Base-by-base conservation (phyloP, 2,113 vertebrate genomes). In the Pantherophis guttatus region DNA sequence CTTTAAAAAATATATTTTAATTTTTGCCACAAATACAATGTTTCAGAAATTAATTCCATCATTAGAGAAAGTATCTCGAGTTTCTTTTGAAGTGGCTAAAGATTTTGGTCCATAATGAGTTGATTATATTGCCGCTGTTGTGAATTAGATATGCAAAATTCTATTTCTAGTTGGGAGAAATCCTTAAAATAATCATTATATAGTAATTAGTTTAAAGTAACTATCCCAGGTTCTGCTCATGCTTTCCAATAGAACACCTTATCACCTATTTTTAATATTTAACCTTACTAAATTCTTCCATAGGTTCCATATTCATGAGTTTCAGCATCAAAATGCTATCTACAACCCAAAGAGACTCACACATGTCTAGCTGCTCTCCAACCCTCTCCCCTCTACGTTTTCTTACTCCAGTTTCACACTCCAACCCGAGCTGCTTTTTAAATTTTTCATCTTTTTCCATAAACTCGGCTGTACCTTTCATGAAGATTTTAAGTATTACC, bases 401-500 rank as follows among this genome's bases (percentile, higher is more conserved):
- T 81, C 17, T 81, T 44, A 39, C 33, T 81, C 75, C 75, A 44
- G 8, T 81, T 81, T 81, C 33, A 75, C 15, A 39, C 70, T 75
- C n/a, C 15, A 2, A 19, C 6, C 15, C 6, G 2, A 19, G 7
- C 15, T 81, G 70, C 33, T 44, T 39, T 81, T 81, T 39, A 44
- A 65, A n/a, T 90, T 19, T 62, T 65, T 90, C 58, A 65, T 50
- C 17, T 48, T 65, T 70, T 90, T 70, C 59, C 59, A 65, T 90
- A 17, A 65, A 44, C 58, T 26, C 29, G 0, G 81, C 62, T 23
- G 33, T 0, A 1, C 53, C 92, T 89, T 87, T 59, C 93, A 0
- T 0, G 70, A 91, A 8, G 70, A 8, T 0, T 33, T 58, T 90
- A 21, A 3, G n/a, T 29, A 50, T 70, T 17, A 29, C 15, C 48